Conservation (phyloP, 1,140 invertebrate species). For the Hyposmocoma kahamanoa region DNA sequence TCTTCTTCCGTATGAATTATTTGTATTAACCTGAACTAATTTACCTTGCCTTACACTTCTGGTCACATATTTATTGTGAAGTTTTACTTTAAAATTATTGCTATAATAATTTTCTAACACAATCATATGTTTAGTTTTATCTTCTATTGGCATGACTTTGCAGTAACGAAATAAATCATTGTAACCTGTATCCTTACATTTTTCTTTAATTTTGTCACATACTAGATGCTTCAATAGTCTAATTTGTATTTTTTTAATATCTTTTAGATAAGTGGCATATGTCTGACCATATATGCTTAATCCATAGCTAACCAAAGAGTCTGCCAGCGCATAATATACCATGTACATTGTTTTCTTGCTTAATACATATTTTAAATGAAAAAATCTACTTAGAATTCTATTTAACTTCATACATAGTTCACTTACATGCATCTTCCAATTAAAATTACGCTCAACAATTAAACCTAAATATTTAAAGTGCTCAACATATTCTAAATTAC, state of each 20-base stretch:
- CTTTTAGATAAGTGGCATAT: conserved; percentile 20
- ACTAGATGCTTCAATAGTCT: background rate
- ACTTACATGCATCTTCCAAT: background rate
- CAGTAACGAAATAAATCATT: background rate
- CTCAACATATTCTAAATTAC: background rate
- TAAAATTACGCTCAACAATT: background rate
- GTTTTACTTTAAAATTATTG: background rate
- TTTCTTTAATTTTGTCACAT: conserved; percentile 1
- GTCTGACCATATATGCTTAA: conserved; percentile 24
- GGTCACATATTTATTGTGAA: background rate
- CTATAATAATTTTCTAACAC: background rate
- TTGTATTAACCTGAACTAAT: background rate
- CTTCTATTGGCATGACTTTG: background rate
- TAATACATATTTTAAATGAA: conserved; percentile 11
- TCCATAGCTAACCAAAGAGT: conserved; percentile 17
- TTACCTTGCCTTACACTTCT: conserved; percentile 1
- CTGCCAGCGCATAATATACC: conserved; percentile 19
- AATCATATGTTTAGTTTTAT: background rate
- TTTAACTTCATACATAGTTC: conserved; percentile 13
- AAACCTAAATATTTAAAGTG: background rate
- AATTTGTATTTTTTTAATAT: conserved; percentile 10
- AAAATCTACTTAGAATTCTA: conserved; percentile 16
- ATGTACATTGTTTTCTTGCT: conserved; percentile 8
- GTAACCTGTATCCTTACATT: background rate
- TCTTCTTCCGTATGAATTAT: background rate